Evolutionary conservation across 2,113 vertebrate species (phyloP), one percentile per base, ranked within the genome.

Genomic region (Nettapus auritus): DNA sequence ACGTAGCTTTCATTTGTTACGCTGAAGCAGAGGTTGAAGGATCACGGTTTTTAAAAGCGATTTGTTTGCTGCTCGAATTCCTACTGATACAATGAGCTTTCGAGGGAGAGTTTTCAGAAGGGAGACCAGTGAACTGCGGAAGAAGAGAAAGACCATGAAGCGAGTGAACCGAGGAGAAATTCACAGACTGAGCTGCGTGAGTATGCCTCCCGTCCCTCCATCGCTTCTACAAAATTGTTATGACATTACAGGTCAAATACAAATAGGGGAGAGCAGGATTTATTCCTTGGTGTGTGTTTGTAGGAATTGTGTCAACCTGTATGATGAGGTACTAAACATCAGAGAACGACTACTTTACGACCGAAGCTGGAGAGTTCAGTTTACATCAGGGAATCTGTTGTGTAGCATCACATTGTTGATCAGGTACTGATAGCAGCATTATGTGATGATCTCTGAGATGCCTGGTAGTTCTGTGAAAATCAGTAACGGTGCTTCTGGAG

Each of bases 71-170:
- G 91, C 77, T 94, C 55, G 62, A 86, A 36, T 85, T 93, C 60
- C 71, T 92, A 33, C 50, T 77, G 87, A 31, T 82, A 96, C 91
- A 70, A 99, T 99, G 99, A 99, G 99, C 96, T 99, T 99, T 97
- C 98, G 98, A 84, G 99, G 94, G 64, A 98, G 97, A 77, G 97
- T 97, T 82, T 98, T 98, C 95, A 98, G 89, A 83, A 95, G 97
- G 93, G 99, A 99, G 81, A 96, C 98, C 97, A 99, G 97, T 88
- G 98, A 98, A 48, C 98, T 99, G 95, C 97, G 99, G 97, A 99
- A 82, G 98, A 99, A 98, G 97, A 97, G 97, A 38, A 98, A 97
- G 92, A 98, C 98, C 26, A 0, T 97, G 64, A 98, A 93, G 89
- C 98, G 98, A 95, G 97, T 98, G 82, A 97, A 98, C 62, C 98